Percentiles rank a stretch among this genome's conserved stretches.
These are phyloP conservation scores for Indri indri DNA, from an alignment of 2,113 vertebrate genomes.

Conservation along the genomic window DNA sequence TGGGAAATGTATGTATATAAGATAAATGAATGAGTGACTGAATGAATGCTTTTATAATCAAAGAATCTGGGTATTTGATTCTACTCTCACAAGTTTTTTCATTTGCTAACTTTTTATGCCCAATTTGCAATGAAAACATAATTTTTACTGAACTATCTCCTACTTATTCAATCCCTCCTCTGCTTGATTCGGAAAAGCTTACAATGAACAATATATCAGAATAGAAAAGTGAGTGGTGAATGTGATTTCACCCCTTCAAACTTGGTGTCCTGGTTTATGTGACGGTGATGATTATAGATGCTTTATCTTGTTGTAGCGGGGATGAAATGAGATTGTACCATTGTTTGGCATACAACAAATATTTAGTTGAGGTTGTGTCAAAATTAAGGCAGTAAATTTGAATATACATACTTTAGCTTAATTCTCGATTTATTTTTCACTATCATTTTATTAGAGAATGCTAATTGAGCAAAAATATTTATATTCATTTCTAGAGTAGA, in stretches of 20 bases:
- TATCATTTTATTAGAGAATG: constrained; percentile 25
- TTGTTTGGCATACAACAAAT: not conserved
- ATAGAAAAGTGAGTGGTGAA: not conserved
- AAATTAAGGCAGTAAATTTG: constrained; percentile 7
- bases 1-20: not conserved
- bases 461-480: not conserved
- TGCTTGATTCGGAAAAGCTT: not conserved
- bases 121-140: constrained; percentile 14
- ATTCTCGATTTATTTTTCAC: constrained; percentile 50
- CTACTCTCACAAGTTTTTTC: not conserved
- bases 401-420: not conserved
- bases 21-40: not conserved
- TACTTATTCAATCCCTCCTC: not conserved
- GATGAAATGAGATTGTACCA: not conserved
- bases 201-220: not conserved
- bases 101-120: not conserved
- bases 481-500: not conserved
- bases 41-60: not conserved
- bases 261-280: not conserved
- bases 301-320: not conserved
- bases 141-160: constrained; percentile 22
- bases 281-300: not conserved
- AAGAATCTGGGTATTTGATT: constrained; percentile 26
- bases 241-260: not conserved
- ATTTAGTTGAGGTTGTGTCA: not conserved